Conservation (phyloP, 2,797 vertebrate genomes). For the Melanotaenia maccullochi region DNA sequence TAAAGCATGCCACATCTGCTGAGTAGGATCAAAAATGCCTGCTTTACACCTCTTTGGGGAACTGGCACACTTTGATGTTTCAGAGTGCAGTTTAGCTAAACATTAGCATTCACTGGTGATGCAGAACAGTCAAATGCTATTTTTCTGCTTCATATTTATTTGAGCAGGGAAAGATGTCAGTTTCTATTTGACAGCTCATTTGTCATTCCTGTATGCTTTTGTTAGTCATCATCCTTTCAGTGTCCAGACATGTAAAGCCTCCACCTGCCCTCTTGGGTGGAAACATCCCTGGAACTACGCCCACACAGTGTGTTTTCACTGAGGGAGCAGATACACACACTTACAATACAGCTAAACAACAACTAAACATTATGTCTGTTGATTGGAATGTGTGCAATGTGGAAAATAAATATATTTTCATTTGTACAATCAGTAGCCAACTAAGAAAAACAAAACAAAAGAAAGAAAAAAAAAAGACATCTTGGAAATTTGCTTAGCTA, state of each 20-base stretch:
- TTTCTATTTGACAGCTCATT: constrained; percentile 75
- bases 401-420: neutral
- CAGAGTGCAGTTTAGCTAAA: constrained; percentile 68
- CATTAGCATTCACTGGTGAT: constrained; percentile 68
- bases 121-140: constrained; percentile 60
- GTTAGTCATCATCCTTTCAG: constrained; percentile 60
- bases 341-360: neutral
- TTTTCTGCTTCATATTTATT: constrained; percentile 54
- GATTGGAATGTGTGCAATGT: neutral
- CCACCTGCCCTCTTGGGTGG: constrained; percentile 69
- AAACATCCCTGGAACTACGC: constrained; percentile 67
- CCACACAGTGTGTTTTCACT: constrained; percentile 30
- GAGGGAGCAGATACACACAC: constrained; percentile 2
- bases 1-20: constrained; percentile 47
- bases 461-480: neutral
- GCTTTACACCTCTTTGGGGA: constrained; percentile 42
- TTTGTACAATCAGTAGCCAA: neutral
- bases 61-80: constrained; percentile 41
- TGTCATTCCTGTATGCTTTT: constrained; percentile 70
- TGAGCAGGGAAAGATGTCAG: constrained; percentile 64
- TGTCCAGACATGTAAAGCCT: constrained; percentile 45
- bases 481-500: neutral
- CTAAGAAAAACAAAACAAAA: neutral
- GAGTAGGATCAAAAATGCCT: constrained; percentile 52
- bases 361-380: no score